Evolutionary conservation across 2,888 invertebrate species (phyloP).

Genomic region (Pandemis cinnamomeana): DNA sequence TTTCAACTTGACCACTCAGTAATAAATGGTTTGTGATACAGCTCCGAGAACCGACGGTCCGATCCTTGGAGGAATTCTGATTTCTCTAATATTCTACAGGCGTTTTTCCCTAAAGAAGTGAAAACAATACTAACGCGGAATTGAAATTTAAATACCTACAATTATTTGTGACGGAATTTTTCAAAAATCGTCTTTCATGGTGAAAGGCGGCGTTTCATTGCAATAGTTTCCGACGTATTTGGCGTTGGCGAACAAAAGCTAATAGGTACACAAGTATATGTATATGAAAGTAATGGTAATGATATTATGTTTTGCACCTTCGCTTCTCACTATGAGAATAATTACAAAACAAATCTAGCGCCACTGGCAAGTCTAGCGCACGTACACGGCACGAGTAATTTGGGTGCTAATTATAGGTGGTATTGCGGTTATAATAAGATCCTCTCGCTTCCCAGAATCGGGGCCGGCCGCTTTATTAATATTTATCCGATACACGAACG

Average conservation of each 20-base stretch:
- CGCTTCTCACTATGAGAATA: neutral
- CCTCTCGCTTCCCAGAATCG: slow-evolving; percentile 83
- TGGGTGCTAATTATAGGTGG: slow-evolving; percentile 84
- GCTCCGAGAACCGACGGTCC: neutral
- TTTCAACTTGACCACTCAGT: slow-evolving; percentile 56
- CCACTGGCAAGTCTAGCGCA: slow-evolving; percentile 62
- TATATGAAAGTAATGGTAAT: neutral
- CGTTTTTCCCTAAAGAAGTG: too few species aligned
- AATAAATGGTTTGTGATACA: neutral
- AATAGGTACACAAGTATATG: neutral
- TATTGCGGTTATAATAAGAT: slow-evolving; percentile 85
- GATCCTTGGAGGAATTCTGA: neutral
- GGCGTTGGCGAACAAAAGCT: neutral
- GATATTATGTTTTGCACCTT: neutral
- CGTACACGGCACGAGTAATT: slow-evolving; percentile 79
- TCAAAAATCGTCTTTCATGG: too few species aligned
- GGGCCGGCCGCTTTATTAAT: slow-evolving; percentile 84
- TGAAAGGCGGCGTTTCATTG: too few species aligned
- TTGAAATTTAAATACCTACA: too few species aligned
- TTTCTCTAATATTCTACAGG: too few species aligned
- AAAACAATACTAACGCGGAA: too few species aligned
- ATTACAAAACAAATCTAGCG: slow-evolving; percentile 3
- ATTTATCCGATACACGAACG: slow-evolving; percentile 80
- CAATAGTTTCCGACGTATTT: too few species aligned
- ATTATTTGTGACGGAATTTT: too few species aligned